Base-by-base conservation (phyloP, 2,888 invertebrate species). In the Drosophila dives region DNA sequence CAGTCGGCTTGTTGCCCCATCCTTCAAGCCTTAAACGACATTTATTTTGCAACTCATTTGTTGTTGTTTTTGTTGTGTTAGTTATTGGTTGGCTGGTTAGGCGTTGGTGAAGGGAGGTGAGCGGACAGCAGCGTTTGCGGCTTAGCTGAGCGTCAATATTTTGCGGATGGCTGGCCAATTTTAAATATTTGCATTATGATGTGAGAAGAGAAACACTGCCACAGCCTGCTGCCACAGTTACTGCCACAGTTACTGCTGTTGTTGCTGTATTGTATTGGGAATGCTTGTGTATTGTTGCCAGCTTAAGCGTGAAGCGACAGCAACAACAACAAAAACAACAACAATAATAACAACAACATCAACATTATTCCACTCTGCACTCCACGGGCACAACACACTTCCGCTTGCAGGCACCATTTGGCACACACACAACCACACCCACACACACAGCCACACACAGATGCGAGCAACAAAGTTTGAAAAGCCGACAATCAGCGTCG, bases 131-230 rank as follows among this genome's bases (percentile, higher is more conserved):
- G 60, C 40, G 45, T 36, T 77, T 73, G 77, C 75, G 82, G 77
- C 85, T 87, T 82, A 89, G 85, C 72, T 55, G 69, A 81, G 87
- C 80, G 80, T 81, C 84, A 84, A 89, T 81, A 89, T 86, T 83
- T 75, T 81, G 73, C 69, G 75, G 68, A 53, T 62, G 64, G 58
- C 29, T 50, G 50, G 55, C 50, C 72, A 81, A 87, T 81, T 90
- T 86, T 71, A 81, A 88, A 85, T 80, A 84, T 80, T 86, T 74
- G 78, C 83, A 83, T 81, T 86, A 83, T 74, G 89, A 81, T 81
- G 81, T 87, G 84, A 77, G 75, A 77, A 81, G 75, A 69, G 74
- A 75, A 74, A 76, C 72, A 67, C 55, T 62, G 64, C 42, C 56
- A 54, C 72, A 64, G 38, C 32, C 60, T 48, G 58, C 20, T n/a